Evolutionary conservation across 2,888 invertebrate species (phyloP), one percentile per base, ranked within the genome.

Genomic region (Zaprionus obscuricornis): DNA sequence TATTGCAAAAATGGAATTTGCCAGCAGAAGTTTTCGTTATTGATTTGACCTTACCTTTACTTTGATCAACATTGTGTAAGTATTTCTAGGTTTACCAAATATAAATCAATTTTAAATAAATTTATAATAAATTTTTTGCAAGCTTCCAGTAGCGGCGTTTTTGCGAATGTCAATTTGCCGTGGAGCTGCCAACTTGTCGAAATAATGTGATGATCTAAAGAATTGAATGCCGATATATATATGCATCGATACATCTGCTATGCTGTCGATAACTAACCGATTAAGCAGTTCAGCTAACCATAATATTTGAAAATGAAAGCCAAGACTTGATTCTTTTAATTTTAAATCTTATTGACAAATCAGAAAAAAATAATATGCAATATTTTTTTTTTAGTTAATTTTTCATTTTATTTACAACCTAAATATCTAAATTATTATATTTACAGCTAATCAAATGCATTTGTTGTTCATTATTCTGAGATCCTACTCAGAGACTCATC

Each of bases 51-150:
- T 91, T 91, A 95, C 95, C 93, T 95, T 95, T 20, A 95, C 95
- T 93, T 95, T 95, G 88, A 95, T 95, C 92, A 95, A 91, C 95
- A 95, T 95, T 36, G 17, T 45, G 49, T 11, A 40, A 29, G 20
- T 55, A 37, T 42, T 7, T 16, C 39, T 50, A 11, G 16, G 10
- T 29, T 46, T 16, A 7, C 27, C 31, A 33, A 42, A 49, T 64
- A 52, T 24, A 10, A 34, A 58, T 43, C 40, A 45, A 34, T 74
- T 69, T 64, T 31, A 66, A 55, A 66, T 46, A 27, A 27, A 33
- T 63, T 34, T 56, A 52, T 27, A 56, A 27, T 26, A 3, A 52
- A 46, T 8, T 59, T 70, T 68, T 64, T 37, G 67, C 71, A 73
- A 67, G 64, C 58, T 72, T 64, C 43, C 14, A 16, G 43, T 56